Conservation (phyloP, 2,888 invertebrate genomes). For the Xanthorhoe spadicearia region DNA sequence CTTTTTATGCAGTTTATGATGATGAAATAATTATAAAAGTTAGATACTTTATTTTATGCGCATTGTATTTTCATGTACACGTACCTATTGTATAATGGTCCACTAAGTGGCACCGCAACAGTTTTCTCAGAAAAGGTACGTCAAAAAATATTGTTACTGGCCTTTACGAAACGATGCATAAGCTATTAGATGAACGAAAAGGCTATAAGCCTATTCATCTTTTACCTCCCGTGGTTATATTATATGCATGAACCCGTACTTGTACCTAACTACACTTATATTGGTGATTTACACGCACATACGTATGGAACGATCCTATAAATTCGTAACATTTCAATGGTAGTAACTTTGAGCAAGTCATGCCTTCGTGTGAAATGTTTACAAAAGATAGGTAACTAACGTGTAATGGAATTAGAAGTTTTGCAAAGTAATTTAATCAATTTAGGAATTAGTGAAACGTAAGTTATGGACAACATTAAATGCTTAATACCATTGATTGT, state of each 20-base stretch:
- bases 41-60: too few species aligned
- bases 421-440: neutral
- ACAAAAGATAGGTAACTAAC: neutral
- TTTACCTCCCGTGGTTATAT: neutral
- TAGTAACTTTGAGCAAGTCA: constrained; percentile 1
- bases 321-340: constrained; percentile 3
- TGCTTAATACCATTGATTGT: neutral
- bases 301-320: constrained; percentile 1
- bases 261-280: neutral
- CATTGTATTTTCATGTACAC: too few species aligned
- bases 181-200: neutral
- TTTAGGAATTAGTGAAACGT: neutral
- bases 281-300: constrained; percentile 2
- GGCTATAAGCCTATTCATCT: neutral
- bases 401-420: neutral
- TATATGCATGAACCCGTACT: constrained; percentile 1
- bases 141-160: too few species aligned
- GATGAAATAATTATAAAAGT: too few species aligned
- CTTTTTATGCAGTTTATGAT: too few species aligned
- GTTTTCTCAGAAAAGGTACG: too few species aligned
- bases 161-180: neutral
- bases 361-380: constrained; percentile 1
- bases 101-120: too few species aligned
- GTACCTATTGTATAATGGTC: too few species aligned
- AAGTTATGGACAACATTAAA: neutral